Evolutionary conservation across 2,797 vertebrate species (phyloP), one percentile per base, ranked within the genome.

Genomic region (Acropternis orthonyx): DNA sequence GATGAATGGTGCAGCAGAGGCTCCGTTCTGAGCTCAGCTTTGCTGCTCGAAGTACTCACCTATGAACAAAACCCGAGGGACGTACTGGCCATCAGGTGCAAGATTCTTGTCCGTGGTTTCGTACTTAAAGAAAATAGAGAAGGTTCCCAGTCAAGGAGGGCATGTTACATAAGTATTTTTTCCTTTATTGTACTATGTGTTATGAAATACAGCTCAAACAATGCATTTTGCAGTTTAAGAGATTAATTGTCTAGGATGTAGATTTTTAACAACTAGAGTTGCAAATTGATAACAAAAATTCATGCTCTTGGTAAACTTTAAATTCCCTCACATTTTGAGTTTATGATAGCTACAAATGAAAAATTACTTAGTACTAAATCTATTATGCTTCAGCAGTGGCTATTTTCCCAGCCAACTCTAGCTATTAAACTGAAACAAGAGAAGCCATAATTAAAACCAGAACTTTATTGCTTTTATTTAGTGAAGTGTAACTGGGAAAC

Each of bases 51-150:
- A 39, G 7, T 74, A 98, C 99, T 98, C 93, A 99, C 99, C 99
- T 48, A 99, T 97, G 96, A 99, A 99, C 37, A 99, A 10, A 92
- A 99, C 95, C 76, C 99, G 98, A 88, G 99, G 99, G 63, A 99
- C 99, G 0, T 99, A 99, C 88, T 99, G 98, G 66, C 99, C 99
- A 11, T 99, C 99, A 44, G 99, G 99, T 43, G 98, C 98, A 43
- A 99, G 98, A 80, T 99, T 98, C 94, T 99, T 99, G 97, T 99
- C 99, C 62, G 98, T 99, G 62, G 99, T 99, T 98, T 99, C 99
- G 77, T 99, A 99, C 99, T 99, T 96, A 36, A 90, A 67, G 68
- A 92, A 43, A 96, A 84, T 71, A 89, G 61, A 65, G 48, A 73
- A 76, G 17, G 37, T 81, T 94, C 17, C 34, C 63, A 36, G 85